phyloP scores from a whole-genome alignment of 2,113 vertebrate genomes.

The Sturnira hondurensis region DNA sequence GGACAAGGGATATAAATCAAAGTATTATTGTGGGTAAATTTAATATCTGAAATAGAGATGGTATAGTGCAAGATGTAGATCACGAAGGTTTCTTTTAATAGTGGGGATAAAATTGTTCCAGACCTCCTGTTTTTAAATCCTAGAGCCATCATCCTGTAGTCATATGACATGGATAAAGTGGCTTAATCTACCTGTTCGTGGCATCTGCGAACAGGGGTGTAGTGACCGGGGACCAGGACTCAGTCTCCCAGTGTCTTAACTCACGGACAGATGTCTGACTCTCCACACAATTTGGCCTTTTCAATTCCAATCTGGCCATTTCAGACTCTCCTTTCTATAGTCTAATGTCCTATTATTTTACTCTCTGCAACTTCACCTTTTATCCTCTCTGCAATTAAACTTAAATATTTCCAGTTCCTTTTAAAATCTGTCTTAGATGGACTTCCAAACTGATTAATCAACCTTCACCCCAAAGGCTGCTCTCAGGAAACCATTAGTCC shows the following conservation, averaged over 20 bases:
- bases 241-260: not conserved
- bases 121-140: not conserved
- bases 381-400: not conserved
- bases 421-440: not conserved
- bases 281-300: not conserved
- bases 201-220: not conserved
- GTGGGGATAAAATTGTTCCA: not conserved
- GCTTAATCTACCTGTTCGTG: not conserved
- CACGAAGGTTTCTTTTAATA: not conserved
- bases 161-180: not conserved
- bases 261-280: not conserved
- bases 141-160: not conserved
- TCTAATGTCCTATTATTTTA: not conserved
- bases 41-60: not conserved
- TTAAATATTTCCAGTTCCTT: constrained; percentile 2
- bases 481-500: not conserved
- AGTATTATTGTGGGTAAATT: not conserved
- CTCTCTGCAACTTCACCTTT: not conserved
- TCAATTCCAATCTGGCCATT: not conserved
- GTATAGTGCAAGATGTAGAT: not conserved
- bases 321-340: not conserved
- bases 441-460: not conserved
- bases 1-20: not conserved
- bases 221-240: not conserved
- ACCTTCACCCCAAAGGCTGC: not conserved